These are phyloP conservation scores for Caenorhabditis sulstoni DNA, from an alignment of 2,888 invertebrate species.

Conservation along the genomic window DNA sequence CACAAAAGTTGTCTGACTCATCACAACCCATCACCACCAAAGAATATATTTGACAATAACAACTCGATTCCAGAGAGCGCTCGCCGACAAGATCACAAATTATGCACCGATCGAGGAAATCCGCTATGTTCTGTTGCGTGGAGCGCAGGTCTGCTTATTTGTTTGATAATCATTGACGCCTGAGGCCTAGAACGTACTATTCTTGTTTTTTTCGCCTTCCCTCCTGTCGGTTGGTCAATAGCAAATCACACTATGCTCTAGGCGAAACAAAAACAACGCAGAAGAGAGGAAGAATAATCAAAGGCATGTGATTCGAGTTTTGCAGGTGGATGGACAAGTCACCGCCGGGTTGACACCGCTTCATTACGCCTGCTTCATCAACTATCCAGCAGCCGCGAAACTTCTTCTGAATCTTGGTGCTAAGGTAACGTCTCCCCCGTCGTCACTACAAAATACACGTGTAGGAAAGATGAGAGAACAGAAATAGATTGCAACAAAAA, in stretches of 20 bases:
- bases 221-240: constrained; percentile 20
- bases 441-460: constrained; percentile 13
- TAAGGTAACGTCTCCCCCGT: too few relatives aligned
- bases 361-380: constrained; percentile 94
- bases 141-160: constrained; percentile 84
- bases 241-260: constrained; percentile 10
- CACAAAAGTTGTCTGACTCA: constrained; percentile 15
- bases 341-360: constrained; percentile 91
- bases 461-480: neutral
- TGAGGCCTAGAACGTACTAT: constrained; percentile 36
- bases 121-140: constrained; percentile 89
- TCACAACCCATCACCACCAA: constrained; percentile 19
- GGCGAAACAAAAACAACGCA: neutral
- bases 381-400: constrained; percentile 87
- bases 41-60: too few relatives aligned
- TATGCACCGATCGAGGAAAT: constrained; percentile 92
- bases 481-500: neutral
- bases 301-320: constrained; percentile 6
- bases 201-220: constrained; percentile 12
- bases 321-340: constrained; percentile 87
- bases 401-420: constrained; percentile 86
- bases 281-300: neutral
- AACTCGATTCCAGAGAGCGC: constrained; percentile 84
- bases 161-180: constrained; percentile 31
- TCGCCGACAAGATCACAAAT: constrained; percentile 92